Conservation (phyloP, 2,113 vertebrate genomes). For the Spizaetus ornatus region DNA sequence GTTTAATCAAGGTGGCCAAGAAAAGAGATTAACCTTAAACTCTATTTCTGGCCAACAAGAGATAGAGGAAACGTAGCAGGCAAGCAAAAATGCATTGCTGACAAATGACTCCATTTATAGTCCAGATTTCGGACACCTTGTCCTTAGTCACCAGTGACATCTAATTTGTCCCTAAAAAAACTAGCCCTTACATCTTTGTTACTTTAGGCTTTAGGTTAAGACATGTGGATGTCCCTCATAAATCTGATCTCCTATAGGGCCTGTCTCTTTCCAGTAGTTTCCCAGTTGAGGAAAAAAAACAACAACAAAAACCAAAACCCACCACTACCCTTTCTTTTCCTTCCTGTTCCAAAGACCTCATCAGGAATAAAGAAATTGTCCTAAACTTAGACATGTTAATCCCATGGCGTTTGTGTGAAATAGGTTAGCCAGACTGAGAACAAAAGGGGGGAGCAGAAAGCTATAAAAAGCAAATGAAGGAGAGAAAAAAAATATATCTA, state of each 20-base stretch:
- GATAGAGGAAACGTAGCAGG: slow-evolving; percentile 33
- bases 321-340: neutral
- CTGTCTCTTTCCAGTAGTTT: slow-evolving; percentile 11
- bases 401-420: slow-evolving; percentile 42
- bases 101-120: slow-evolving; percentile 72
- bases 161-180: slow-evolving; percentile 71
- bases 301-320: neutral
- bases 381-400: slow-evolving; percentile 64
- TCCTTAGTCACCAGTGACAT: slow-evolving; percentile 74
- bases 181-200: slow-evolving; percentile 69
- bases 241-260: slow-evolving; percentile 68
- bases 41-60: slow-evolving; percentile 18
- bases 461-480: slow-evolving; percentile 67
- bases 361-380: slow-evolving; percentile 45
- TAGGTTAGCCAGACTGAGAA: slow-evolving; percentile 48
- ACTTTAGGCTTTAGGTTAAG: slow-evolving; percentile 72
- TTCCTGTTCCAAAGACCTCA: slow-evolving; percentile 25
- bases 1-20: neutral
- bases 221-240: slow-evolving; percentile 57
- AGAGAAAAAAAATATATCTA: slow-evolving; percentile 50
- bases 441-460: slow-evolving; percentile 42
- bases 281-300: neutral
- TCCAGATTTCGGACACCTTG: slow-evolving; percentile 70
- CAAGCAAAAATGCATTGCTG: slow-evolving; percentile 61
- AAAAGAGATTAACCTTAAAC: slow-evolving; percentile 50